A percentile compares a stretch with the other conserved stretches of the same genome.
These are phyloP conservation scores for Dusona sp. DNA, from an alignment of 2,888 invertebrate genomes.

Conservation along the genomic window DNA sequence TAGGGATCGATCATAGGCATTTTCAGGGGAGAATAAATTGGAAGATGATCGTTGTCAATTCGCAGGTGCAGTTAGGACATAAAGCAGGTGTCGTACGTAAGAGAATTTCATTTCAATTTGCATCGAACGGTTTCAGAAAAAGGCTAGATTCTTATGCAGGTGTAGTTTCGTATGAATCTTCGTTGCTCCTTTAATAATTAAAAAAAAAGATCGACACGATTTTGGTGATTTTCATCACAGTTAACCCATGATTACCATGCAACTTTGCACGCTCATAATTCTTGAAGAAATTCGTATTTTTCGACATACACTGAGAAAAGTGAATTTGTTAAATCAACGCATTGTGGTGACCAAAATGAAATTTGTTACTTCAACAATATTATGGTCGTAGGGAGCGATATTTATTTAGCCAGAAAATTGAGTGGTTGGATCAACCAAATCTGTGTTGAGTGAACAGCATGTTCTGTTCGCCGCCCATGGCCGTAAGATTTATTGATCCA, in stretches of 20 bases:
- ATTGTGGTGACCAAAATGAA: too few species aligned
- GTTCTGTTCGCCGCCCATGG: too few species aligned
- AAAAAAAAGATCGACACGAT: neutral
- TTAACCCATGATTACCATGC: neutral
- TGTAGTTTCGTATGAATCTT: conserved; percentile 39
- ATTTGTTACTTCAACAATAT: too few species aligned
- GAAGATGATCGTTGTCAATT: conserved; percentile 62
- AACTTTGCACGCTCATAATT: too few species aligned
- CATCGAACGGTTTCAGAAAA: conserved; percentile 22
- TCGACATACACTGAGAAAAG: too few species aligned
- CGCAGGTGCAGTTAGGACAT: conserved; percentile 53
- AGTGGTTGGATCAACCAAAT: too few species aligned
- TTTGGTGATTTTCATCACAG: neutral
- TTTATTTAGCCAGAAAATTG: too few species aligned
- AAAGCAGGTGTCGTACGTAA: conserved; percentile 55
- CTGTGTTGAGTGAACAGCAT: too few species aligned
- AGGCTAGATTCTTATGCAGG: conserved; percentile 56
- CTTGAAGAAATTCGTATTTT: neutral
- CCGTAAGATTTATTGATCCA: too few species aligned
- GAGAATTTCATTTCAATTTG: conserved; percentile 3
- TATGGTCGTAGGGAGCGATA: too few species aligned
- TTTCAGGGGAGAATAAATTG: conserved; percentile 18
- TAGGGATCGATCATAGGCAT: conserved; percentile 38
- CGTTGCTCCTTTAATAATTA: conserved; percentile 7
- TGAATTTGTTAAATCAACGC: too few species aligned